These are phyloP conservation scores for Anastrepha obliqua DNA, from an alignment of 1,140 invertebrate species.

Conservation along the genomic window DNA sequence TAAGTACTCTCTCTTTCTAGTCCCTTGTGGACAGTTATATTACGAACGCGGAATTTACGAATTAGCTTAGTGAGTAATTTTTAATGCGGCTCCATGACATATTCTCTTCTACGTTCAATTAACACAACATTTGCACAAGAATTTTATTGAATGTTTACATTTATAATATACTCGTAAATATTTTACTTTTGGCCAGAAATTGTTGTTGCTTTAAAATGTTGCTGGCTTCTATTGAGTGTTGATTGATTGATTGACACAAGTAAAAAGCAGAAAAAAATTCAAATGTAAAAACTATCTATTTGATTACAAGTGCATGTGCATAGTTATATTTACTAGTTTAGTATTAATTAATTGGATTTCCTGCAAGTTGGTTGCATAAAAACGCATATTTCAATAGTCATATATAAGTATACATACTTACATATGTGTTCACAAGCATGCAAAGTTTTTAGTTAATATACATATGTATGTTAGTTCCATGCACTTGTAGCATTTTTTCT, in stretches of 20 bases:
- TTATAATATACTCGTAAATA: slow-evolving; percentile 5
- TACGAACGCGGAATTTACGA: too few relatives aligned
- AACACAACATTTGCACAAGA: background rate
- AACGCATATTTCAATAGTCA: background rate
- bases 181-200: slow-evolving; percentile 2
- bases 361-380: slow-evolving; percentile 31
- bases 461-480: background rate
- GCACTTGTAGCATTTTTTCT: background rate
- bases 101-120: background rate
- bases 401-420: background rate
- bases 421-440: background rate
- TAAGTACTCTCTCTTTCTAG: too few relatives aligned
- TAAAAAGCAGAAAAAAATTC: too few relatives aligned
- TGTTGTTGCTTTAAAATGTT: background rate
- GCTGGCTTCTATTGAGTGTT: background rate
- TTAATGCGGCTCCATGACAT: background rate
- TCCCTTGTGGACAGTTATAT: too few relatives aligned
- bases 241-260: too few relatives aligned
- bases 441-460: too few relatives aligned
- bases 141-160: background rate
- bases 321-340: background rate
- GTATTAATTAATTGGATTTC: background rate
- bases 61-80: too few relatives aligned
- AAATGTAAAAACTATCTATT: too few relatives aligned
- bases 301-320: background rate